A percentile compares a stretch with the other conserved stretches of the same genome.
These are phyloP conservation scores for Deilephila porcellus DNA, from an alignment of 2,888 invertebrate genomes.

Conservation along the genomic window DNA sequence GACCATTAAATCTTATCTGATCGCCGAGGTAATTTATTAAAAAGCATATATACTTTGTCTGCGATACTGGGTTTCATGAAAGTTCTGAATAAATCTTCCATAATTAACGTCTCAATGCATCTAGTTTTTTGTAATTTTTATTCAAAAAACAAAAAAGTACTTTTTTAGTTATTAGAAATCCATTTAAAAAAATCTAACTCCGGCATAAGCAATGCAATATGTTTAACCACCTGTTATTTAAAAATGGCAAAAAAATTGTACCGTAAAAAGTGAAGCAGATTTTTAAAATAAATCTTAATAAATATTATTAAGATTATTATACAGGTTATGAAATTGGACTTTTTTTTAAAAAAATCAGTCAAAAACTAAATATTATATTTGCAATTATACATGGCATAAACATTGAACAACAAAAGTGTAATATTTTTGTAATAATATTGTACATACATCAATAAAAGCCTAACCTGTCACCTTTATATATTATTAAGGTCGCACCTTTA, in stretches of 20 bases:
- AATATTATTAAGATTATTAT: too few relatives aligned
- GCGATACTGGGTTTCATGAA: constrained; percentile 19
- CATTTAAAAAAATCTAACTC: too few relatives aligned
- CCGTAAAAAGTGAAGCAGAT: too few relatives aligned
- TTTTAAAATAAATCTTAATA: too few relatives aligned
- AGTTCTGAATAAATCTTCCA: background rate
- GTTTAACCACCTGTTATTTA: too few relatives aligned
- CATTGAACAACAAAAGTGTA: background rate
- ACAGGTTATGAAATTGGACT: too few relatives aligned
- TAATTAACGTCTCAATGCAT: background rate
- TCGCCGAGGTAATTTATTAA: constrained; percentile 30
- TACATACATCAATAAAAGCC: background rate
- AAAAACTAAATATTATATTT: too few relatives aligned
- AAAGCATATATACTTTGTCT: constrained; percentile 23
- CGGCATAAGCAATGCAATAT: too few relatives aligned
- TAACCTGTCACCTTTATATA: constrained; percentile 7
- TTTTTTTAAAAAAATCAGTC: too few relatives aligned
- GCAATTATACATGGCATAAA: background rate
- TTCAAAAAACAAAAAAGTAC: background rate
- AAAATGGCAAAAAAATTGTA: too few relatives aligned
- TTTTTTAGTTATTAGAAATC: background rate
- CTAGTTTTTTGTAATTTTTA: background rate
- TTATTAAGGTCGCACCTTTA: background rate
- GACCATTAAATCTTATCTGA: constrained; percentile 39
- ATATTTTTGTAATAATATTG: background rate